Percentiles rank a stretch among this genome's conserved stretches.
Conservation (phyloP, 1,140 invertebrate genomes). For the Bombus affinis region DNA sequence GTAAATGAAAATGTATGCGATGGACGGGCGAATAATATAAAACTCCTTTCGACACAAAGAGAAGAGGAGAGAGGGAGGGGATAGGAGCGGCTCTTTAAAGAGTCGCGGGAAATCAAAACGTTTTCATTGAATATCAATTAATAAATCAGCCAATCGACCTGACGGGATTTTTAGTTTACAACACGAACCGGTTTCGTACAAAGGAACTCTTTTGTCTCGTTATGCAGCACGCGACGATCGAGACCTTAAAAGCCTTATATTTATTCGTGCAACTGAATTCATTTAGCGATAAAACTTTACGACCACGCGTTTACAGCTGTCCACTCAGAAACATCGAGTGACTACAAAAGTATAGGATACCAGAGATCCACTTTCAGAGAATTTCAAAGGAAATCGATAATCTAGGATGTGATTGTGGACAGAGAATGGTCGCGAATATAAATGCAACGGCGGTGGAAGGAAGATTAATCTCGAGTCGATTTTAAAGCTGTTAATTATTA, state of each 20-base stretch:
- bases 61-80: neutral
- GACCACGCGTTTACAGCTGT: conserved; percentile 2
- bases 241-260: conserved; percentile 28
- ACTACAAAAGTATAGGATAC: neutral
- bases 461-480: neutral
- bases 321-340: neutral
- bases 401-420: neutral
- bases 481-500: neutral
- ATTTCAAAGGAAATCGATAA: conserved; percentile 9
- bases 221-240: conserved; percentile 21
- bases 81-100: conserved; percentile 22
- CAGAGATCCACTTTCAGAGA: conserved; percentile 1
- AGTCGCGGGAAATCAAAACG: conserved; percentile 49
- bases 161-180: conserved; percentile 57
- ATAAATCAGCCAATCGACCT: conserved; percentile 63
- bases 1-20: conserved; percentile 61
- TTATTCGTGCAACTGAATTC: conserved; percentile 49
- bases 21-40: conserved; percentile 54
- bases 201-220: conserved; percentile 69
- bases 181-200: conserved; percentile 55
- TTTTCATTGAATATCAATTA: conserved; percentile 51
- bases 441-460: too few relatives aligned
- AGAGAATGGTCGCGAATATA: neutral
- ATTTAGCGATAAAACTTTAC: conserved; percentile 34
- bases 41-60: conserved; percentile 37